Conservation (phyloP, 2,113 vertebrate genomes). For the Lepus timidus region DNA sequence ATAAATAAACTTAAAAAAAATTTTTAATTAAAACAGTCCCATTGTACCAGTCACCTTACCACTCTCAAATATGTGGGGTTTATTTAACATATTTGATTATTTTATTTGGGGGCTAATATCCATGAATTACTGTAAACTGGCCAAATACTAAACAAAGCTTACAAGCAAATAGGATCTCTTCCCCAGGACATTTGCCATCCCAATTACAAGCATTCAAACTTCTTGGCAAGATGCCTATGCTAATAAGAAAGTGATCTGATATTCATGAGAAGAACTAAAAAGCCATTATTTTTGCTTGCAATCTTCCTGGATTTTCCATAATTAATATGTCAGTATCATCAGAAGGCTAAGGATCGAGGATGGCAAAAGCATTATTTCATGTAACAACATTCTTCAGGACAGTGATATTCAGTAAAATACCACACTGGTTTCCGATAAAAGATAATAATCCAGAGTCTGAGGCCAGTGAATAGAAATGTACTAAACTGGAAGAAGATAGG, state of each 20-base stretch:
- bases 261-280: conserved; percentile 76
- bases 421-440: conserved; percentile 46
- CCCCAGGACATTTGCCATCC: conserved; percentile 68
- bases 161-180: conserved; percentile 69
- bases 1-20: no score
- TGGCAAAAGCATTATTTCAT: conserved; percentile 57
- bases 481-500: neutral
- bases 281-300: conserved; percentile 71
- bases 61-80: conserved; percentile 48
- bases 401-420: conserved; percentile 60
- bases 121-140: conserved; percentile 65
- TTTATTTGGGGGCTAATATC: conserved; percentile 70
- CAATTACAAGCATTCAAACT: conserved; percentile 69
- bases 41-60: neutral
- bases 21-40: no score
- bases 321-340: conserved; percentile 75
- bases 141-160: conserved; percentile 58
- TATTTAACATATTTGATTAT: conserved; percentile 73
- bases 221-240: conserved; percentile 72
- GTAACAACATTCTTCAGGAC: conserved; percentile 45
- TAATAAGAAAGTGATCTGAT: conserved; percentile 77
- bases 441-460: conserved; percentile 31
- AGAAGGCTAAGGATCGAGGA: conserved; percentile 68
- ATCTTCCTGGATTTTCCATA: conserved; percentile 74
- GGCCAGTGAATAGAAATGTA: neutral